Conservation (phyloP, 2,797 vertebrate genomes). For the Pantherophis vulpinus region DNA sequence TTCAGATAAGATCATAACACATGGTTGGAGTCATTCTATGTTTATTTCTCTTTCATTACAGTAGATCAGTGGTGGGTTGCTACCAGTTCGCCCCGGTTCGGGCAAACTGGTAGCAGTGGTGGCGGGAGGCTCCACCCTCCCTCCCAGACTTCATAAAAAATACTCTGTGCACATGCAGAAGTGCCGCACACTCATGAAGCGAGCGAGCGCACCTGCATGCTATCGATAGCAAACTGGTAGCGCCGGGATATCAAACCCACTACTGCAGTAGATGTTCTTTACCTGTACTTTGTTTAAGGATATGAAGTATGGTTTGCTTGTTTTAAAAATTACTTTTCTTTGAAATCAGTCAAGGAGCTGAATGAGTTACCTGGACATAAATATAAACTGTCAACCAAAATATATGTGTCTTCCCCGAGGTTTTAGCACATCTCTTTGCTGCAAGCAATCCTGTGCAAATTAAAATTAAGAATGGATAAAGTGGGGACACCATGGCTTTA, state of each 20-base stretch:
- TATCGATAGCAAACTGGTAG: too few relatives aligned
- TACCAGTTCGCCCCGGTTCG: too few relatives aligned
- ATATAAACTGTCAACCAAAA: not conserved
- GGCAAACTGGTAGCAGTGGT: too few relatives aligned
- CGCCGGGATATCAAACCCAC: too few relatives aligned
- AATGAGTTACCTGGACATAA: not conserved
- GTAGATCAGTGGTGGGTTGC: too few relatives aligned
- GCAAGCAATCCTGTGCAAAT: not conserved
- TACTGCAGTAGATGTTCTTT: not conserved
- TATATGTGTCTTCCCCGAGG: not conserved
- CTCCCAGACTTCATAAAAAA: too few relatives aligned
- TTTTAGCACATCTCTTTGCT: not conserved
- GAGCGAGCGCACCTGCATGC: accelerated
- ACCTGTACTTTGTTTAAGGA: not conserved
- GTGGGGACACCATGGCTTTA: not conserved
- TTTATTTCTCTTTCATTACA: not conserved
- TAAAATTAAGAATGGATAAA: not conserved
- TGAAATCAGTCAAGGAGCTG: not conserved
- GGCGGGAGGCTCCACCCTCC: too few relatives aligned
- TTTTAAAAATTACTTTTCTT: not conserved
- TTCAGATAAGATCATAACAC: not conserved
- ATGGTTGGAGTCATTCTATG: not conserved
- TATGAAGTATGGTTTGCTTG: not conserved
- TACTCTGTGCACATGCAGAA: too few relatives aligned
- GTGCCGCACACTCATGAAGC: too few relatives aligned